phyloP scores from a whole-genome alignment of 2,797 vertebrate species.

The Clamator glandarius region DNA sequence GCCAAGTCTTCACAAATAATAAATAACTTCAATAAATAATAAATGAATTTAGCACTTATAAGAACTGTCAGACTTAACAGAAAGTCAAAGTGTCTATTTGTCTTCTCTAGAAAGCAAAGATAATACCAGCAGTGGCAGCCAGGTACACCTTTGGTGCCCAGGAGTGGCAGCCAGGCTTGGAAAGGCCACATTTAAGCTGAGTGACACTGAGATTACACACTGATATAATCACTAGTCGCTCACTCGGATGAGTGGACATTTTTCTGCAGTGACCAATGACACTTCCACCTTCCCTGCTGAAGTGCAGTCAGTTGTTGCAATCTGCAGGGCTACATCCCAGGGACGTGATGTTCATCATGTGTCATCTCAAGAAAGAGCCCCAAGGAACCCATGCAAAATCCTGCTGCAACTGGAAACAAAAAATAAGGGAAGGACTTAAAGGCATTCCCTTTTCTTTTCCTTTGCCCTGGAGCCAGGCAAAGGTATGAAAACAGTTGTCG shows the following conservation, averaged over 20 bases:
- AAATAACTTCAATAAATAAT: constrained; percentile 15
- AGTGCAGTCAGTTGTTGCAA: accelerated
- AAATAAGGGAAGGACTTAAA: not conserved
- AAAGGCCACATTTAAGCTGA: not conserved
- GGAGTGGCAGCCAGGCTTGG: not conserved
- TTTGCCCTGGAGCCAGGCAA: not conserved
- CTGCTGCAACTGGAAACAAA: not conserved
- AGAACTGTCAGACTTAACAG: not conserved
- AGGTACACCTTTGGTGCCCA: not conserved
- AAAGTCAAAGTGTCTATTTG: not conserved
- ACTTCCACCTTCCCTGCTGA: not conserved
- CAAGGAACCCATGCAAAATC: not conserved
- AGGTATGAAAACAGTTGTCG: not conserved
- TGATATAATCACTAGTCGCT: not conserved
- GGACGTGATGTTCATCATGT: accelerated
- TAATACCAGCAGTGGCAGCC: not conserved
- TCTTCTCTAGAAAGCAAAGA: not conserved
- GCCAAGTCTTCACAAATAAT: not conserved
- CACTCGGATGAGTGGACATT: not conserved
- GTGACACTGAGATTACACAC: not conserved
- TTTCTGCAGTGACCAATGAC: not conserved
- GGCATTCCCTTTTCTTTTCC: not conserved
- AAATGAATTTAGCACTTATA: not conserved
- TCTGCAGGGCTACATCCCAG: not conserved
- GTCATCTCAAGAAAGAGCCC: not conserved